These are phyloP conservation scores for Cephus sareptanus DNA, from an alignment of 2,888 invertebrate genomes.

Conservation along the genomic window DNA sequence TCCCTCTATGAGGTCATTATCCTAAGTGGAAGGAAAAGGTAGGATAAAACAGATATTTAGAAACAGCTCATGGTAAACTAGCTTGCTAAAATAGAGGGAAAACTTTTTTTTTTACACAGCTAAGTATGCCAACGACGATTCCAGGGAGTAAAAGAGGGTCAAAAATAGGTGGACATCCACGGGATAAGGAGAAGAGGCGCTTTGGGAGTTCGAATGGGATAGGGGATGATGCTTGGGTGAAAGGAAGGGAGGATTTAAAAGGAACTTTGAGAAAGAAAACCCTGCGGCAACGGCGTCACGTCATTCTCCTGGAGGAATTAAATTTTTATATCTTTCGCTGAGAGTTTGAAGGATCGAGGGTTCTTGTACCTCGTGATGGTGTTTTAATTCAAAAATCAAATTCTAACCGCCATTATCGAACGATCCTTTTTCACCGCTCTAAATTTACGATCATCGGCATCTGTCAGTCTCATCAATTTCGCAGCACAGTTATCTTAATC, in stretches of 20 bases:
- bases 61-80: not conserved
- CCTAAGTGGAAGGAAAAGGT: conserved; percentile 14
- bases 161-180: conserved; percentile 20
- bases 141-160: conserved; percentile 21
- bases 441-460: not conserved
- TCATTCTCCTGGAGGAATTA: conserved; percentile 62
- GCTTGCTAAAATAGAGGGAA: not conserved
- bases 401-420: not conserved
- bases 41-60: conserved; percentile 24
- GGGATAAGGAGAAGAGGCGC: conserved; percentile 14
- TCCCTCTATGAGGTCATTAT: not conserved
- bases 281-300: conserved; percentile 41
- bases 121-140: not conserved
- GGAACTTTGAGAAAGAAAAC: conserved; percentile 31
- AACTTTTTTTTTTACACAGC: not conserved
- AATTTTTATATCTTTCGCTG: conserved; percentile 65
- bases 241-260: conserved; percentile 42
- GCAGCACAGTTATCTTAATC: not conserved
- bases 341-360: conserved; percentile 60
- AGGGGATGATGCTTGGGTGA: conserved; percentile 13
- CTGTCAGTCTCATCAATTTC: not conserved
- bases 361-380: conserved; percentile 29
- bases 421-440: not conserved
- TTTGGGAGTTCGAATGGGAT: conserved; percentile 13
- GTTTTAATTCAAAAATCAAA: conserved; percentile 39